Evolutionary conservation across 2,113 vertebrate genomes (phyloP), one percentile per base, ranked within the genome.

Genomic region (Equus quagga): DNA sequence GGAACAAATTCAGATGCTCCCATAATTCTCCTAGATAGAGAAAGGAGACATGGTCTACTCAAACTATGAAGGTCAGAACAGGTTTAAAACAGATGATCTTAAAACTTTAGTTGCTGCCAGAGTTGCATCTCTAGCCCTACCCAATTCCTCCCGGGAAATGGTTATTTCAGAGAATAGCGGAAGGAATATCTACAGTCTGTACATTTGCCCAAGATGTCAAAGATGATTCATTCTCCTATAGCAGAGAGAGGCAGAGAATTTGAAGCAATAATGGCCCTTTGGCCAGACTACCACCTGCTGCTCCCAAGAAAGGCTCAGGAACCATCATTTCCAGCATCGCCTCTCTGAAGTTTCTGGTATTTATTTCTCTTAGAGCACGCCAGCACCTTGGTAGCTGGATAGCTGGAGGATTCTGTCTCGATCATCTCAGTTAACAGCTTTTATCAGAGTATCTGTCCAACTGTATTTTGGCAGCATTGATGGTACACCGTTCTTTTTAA

Each of bases 321-420:
- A n/a, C 21, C 19, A 41, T 84, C 65, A 81, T 76, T 94, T 95
- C 73, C 70, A 76, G 13, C 21, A 82, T 79, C 0, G 1, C 11
- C 8, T 86, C 78, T 95, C 33, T 92, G 62, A 95, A 86, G 10
- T 76, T 84, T 76, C 60, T 46, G 72, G 58, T 60, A 79, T 82
- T 51, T 8, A 64, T 58, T 93, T 91, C 33, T 75, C 24, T 7
- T 46, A 79, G 41, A 82, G 2, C 24, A 75, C 23, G 44, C 17
- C 44, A 54, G 21, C 21, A 41, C 1, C 21, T 56, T 79, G 17
- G 85, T 46, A 91, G 46, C 19, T 87, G 28, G 19, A 18, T 9
- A 54, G 62, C 54, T 81, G 8, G 26, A 14, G 89, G 58, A 86
- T 44, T 82, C 82, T 79, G 49, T 85, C 67, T 92, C 6, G 8